These are phyloP conservation scores for Phrynocephalus forsythii DNA, from an alignment of 2,797 vertebrate species.

Conservation along the genomic window DNA sequence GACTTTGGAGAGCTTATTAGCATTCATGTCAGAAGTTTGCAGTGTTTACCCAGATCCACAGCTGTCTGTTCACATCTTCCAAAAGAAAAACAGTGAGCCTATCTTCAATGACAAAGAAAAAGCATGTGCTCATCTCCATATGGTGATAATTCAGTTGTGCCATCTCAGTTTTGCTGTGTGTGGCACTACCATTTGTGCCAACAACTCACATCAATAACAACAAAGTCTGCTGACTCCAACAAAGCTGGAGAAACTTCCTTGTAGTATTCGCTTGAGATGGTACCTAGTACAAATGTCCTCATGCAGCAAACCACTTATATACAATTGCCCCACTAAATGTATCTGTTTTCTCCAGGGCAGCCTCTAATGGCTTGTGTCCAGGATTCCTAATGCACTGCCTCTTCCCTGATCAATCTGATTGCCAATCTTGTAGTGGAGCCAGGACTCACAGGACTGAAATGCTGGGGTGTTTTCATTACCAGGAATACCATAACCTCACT, in stretches of 20 bases:
- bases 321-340: not conserved
- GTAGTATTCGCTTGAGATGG: not conserved
- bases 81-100: constrained; percentile 28
- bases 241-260: not conserved
- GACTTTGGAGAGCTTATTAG: not conserved
- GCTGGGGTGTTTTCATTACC: not conserved
- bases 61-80: not conserved
- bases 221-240: constrained; percentile 33
- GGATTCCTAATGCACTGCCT: not conserved
- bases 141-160: constrained; percentile 28
- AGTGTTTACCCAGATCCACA: constrained; percentile 12
- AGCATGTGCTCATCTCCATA: not conserved
- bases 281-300: not conserved
- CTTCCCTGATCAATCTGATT: not conserved
- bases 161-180: constrained; percentile 14
- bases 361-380: not conserved
- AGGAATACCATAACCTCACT: not conserved
- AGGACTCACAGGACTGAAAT: not conserved
- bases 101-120: constrained; percentile 27
- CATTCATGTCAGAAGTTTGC: constrained; percentile 1
- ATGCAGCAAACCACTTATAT: not conserved
- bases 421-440: not conserved
- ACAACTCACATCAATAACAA: constrained; percentile 27
- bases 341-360: not conserved
- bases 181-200: constrained; percentile 15